These are phyloP conservation scores for Chrysemys picta DNA, from an alignment of 2,113 vertebrate genomes.

Conservation along the genomic window DNA sequence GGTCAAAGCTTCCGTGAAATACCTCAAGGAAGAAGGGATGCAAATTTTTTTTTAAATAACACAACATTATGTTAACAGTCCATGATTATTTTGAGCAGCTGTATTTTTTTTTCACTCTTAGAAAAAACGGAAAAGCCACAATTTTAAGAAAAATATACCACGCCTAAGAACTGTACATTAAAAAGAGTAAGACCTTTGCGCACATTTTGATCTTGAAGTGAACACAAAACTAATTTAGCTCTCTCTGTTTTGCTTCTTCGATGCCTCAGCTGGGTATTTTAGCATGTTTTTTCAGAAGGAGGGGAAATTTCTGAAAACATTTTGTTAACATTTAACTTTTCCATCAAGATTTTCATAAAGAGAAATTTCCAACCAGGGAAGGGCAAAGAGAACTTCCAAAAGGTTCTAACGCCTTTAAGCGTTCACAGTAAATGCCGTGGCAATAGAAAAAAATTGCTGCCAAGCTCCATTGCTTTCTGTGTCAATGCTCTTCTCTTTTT, in stretches of 20 bases:
- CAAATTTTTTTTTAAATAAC: neutral
- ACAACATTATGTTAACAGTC: neutral
- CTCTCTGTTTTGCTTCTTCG: neutral
- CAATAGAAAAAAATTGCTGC: neutral
- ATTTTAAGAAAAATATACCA: conserved; percentile 55
- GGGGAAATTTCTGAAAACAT: conserved; percentile 2
- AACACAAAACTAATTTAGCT: conserved; percentile 41
- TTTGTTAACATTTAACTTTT: conserved; percentile 43
- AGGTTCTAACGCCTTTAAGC: neutral
- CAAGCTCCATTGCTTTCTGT: neutral
- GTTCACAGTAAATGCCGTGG: neutral
- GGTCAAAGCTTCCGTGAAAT: conserved; percentile 55
- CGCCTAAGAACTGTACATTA: neutral
- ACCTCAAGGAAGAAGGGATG: conserved; percentile 20
- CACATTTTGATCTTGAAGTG: conserved; percentile 21
- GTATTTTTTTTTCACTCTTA: neutral
- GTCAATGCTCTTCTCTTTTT: neutral
- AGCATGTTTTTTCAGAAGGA: neutral
- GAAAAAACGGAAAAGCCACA: conserved; percentile 27
- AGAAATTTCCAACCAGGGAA: conserved; percentile 6
- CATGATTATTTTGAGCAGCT: conserved; percentile 41
- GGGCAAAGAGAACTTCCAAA: neutral
- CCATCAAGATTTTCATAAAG: conserved; percentile 32
- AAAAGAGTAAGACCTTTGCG: neutral
- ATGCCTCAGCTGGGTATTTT: neutral